Base-by-base conservation (phyloP, 2,797 vertebrate genomes). In the Anabas testudineus region DNA sequence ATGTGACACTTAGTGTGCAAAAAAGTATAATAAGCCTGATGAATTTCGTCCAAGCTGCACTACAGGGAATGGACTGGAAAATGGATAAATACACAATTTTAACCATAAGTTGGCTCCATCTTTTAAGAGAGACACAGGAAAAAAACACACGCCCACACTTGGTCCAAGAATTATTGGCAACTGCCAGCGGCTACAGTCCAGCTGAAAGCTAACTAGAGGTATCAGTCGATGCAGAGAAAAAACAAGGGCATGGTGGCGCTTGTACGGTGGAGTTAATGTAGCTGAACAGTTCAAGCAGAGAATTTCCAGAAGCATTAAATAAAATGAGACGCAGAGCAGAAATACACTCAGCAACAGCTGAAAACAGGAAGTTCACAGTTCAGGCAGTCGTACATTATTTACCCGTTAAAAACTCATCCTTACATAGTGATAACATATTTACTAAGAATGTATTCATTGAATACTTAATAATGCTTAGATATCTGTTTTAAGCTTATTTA, bases 81-180 rank as follows among this genome's bases (percentile, higher is more conserved):
- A 15, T 57, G 22, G 14, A 61, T 21, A 26, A 49, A 75, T 46
- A 42, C n/a, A 36, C 64, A 65, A 59, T 19, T 18, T 2, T 48
- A 16, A 43, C 34, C 61, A 41, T 52, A 57, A 42, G 19, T 30
- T 60, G 16, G 22, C 26, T 49, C 60, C 26, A 30, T 74, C 41
- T 39, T 74, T 52, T 7, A 34, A 54, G 43, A 58, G 46, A 49
- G 42, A 63, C 1, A 18, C n/a, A n/a, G n/a, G 10, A 51, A 9
- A 66, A 46, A 39, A 21, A 37, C 39, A 59, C 55, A 48, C 8
- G 52, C 21, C 61, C 63, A 79, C 64, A 47, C 18, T 51, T 60
- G 55, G 49, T 51, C 19, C 9, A 16, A 71, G 62, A 66, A 32
- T 56, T 22, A 37, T 30, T 36, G 43, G 39, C 3, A 12, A 52